Evolutionary conservation across 2,888 invertebrate genomes (phyloP).

Genomic region (Empis livida): DNA sequence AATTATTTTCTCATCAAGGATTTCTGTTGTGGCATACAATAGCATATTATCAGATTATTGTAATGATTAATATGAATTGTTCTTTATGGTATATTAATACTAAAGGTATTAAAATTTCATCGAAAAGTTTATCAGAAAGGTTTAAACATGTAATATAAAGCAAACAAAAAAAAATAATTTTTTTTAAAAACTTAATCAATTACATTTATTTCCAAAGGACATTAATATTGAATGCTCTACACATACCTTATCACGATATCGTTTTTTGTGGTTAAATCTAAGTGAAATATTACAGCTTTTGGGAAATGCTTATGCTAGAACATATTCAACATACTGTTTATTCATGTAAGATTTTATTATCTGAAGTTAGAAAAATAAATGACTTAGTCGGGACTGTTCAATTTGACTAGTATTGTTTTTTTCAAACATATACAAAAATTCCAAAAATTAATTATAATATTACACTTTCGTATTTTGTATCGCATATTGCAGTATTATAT

Average conservation of each 20-base stretch:
- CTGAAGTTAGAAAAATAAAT: too few relatives aligned
- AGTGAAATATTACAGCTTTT: constrained; percentile 51
- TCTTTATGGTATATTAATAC: constrained; percentile 56
- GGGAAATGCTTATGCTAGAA: constrained; percentile 53
- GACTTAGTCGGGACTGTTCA: too few relatives aligned
- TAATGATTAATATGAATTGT: constrained; percentile 56
- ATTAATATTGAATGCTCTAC: constrained; percentile 42
- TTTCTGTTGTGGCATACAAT: constrained; percentile 47
- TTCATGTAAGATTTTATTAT: constrained; percentile 39
- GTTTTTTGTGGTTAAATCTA: constrained; percentile 49
- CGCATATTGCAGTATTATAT: too few relatives aligned
- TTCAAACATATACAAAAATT: too few relatives aligned
- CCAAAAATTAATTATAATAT: too few relatives aligned
- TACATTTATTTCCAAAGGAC: constrained; percentile 36
- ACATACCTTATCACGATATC: constrained; percentile 45
- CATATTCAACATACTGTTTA: constrained; percentile 51
- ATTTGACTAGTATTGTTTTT: too few relatives aligned
- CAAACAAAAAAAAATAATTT: background rate
- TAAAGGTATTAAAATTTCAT: constrained; percentile 47
- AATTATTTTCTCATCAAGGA: constrained; percentile 25
- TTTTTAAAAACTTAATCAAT: background rate
- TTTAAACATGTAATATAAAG: constrained; percentile 34
- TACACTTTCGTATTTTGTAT: too few relatives aligned
- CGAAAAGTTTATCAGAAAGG: constrained; percentile 40
- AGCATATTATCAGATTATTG: constrained; percentile 44